Conservation (phyloP, 1,140 invertebrate genomes). For the Lepidostoma basale region DNA sequence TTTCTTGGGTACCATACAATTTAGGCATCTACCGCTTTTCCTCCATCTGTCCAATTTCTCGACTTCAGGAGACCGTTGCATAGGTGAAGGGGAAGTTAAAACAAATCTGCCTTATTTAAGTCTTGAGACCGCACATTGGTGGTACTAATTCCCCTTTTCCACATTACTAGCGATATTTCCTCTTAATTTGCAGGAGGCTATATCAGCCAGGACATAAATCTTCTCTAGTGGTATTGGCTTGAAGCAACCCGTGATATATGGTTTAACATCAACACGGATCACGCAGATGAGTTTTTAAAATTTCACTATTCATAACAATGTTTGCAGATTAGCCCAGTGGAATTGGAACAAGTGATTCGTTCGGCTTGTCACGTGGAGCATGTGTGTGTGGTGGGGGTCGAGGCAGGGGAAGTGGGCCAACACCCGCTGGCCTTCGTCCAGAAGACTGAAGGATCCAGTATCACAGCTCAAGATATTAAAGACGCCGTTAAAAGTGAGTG, state of each 20-base stretch:
- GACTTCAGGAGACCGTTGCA: too few relatives aligned
- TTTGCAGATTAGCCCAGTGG: conserved; percentile 79
- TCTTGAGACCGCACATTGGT: neutral
- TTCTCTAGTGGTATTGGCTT: neutral
- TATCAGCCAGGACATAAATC: too few relatives aligned
- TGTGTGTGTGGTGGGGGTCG: conserved; percentile 68
- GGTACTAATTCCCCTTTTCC: neutral
- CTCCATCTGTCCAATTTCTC: too few relatives aligned
- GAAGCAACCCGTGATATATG: neutral
- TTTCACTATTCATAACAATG: neutral
- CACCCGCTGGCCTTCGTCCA: conserved; percentile 62
- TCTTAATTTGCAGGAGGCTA: too few relatives aligned
- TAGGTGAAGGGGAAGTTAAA: too few relatives aligned
- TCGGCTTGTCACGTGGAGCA: conserved; percentile 67
- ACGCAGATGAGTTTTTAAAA: neutral
- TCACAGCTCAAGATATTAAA: conserved; percentile 50
- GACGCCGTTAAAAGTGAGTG: conserved; percentile 49
- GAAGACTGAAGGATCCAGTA: conserved; percentile 47
- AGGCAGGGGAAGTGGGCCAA: conserved; percentile 63
- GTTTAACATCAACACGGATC: neutral
- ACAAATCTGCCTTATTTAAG: neutral
- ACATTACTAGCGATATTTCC: too few relatives aligned
- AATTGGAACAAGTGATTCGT: conserved; percentile 75
- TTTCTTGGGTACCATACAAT: too few relatives aligned
- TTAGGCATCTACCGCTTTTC: too few relatives aligned